Conservation (phyloP, 2,888 invertebrate species). For the Pristionchus fissidentatus region DNA sequence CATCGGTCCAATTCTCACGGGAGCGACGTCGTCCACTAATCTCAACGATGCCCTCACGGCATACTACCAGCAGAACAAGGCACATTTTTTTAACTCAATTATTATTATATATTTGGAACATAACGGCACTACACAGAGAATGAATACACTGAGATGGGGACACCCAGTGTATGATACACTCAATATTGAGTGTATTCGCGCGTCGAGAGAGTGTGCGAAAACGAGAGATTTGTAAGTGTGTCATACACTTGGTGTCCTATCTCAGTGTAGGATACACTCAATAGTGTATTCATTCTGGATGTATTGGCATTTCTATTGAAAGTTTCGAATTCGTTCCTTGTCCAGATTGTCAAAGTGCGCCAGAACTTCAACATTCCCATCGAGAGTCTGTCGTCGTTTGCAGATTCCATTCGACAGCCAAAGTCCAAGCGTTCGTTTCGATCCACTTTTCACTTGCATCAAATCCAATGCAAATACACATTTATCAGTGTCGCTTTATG, state of each 20-base stretch:
- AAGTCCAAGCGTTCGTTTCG: neutral
- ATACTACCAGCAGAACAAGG: slow-evolving; percentile 30
- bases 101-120: neutral
- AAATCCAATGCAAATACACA: too few relatives aligned
- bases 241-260: too few relatives aligned
- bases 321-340: too few relatives aligned
- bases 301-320: neutral
- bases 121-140: too few relatives aligned
- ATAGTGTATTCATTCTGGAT: neutral
- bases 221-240: too few relatives aligned
- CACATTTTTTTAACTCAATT: neutral
- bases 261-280: too few relatives aligned
- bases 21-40: neutral
- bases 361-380: neutral
- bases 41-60: neutral
- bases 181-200: neutral
- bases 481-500: too few relatives aligned
- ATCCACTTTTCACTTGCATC: too few relatives aligned
- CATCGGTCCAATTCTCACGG: slow-evolving; percentile 3
- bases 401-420: neutral
- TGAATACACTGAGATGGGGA: too few relatives aligned
- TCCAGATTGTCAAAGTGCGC: neutral
- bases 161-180: neutral
- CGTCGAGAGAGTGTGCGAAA: too few relatives aligned
- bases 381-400: neutral